Evolutionary conservation across 1,140 invertebrate species (phyloP).

Genomic region (Nixonia krombeini): DNA sequence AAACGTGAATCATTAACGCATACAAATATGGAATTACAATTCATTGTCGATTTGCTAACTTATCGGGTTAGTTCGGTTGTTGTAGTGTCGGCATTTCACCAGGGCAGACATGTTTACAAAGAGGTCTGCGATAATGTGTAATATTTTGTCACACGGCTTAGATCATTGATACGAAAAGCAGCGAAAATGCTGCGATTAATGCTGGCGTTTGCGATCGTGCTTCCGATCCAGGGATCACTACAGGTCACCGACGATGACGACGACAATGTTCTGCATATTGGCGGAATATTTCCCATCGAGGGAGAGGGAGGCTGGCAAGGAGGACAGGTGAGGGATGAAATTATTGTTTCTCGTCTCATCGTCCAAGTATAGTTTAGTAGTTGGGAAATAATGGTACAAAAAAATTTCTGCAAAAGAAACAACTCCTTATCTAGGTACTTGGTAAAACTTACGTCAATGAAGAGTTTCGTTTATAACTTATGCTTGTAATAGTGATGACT

Average conservation of each 20-base stretch:
- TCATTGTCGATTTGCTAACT: too few relatives aligned
- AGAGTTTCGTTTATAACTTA: too few relatives aligned
- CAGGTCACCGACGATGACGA: conserved; percentile 52
- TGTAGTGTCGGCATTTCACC: too few relatives aligned
- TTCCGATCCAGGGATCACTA: conserved; percentile 49
- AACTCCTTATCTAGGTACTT: too few relatives aligned
- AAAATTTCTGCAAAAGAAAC: too few relatives aligned
- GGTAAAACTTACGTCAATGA: too few relatives aligned
- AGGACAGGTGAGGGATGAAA: conserved; percentile 82
- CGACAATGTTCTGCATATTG: conserved; percentile 91
- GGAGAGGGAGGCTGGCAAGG: conserved; percentile 97
- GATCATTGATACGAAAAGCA: conserved; percentile 5
- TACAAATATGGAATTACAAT: not conserved
- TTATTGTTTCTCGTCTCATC: too few relatives aligned
- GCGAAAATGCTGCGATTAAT: conserved; percentile 47
- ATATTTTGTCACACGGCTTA: not conserved
- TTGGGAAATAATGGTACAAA: too few relatives aligned
- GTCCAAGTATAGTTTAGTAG: too few relatives aligned
- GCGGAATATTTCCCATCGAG: conserved; percentile 96
- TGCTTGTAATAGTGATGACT: too few relatives aligned
- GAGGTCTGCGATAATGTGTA: too few relatives aligned
- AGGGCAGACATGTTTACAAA: not conserved
- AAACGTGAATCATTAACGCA: not conserved
- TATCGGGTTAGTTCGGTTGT: too few relatives aligned
- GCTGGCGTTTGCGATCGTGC: conserved; percentile 39